Base-by-base conservation (phyloP, 2,113 vertebrate genomes). In the Penelope pileata region DNA sequence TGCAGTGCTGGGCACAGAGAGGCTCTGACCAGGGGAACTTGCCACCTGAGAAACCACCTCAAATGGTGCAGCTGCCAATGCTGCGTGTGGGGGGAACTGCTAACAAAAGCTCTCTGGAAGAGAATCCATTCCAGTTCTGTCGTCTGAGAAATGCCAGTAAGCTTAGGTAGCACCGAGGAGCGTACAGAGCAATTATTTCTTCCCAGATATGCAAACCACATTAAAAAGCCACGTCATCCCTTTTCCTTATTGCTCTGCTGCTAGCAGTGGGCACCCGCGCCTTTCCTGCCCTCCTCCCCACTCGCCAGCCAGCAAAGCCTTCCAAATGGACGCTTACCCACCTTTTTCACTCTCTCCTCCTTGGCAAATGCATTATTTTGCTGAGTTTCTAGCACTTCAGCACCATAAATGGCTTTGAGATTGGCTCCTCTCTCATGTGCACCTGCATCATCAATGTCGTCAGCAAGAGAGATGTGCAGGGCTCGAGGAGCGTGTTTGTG, bases 381-480 rank as follows among this genome's bases (percentile, higher is more conserved):
- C 87, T 82, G 84, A 64, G 79, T 94, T 93, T 88, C 86, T 53
- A 94, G 91, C 95, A 81, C 58, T 69, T 83, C 93, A 73, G 42
- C 72, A 82, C 95, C 96, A 94, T 94, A 97, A 97, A 97, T 70
- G 94, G 93, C 91, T 96, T 84, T 88, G 91, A 95, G 95, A 95
- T 51, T 66, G 92, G 82, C 95, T 86, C 70, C 94, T 96, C 83
- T 86, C 88, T 79, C 95, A 96, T 75, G 86, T 88, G 86, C 53
- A 96, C 94, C 96, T 86, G 92, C 96, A 94, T 96, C 96, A 92
- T 88, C 95, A n/a, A 48, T 97, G 96, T 96, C 83, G 89, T 96
- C 79, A 94, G 94, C 82, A 90, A 67, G 81, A 96, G 94, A 59
- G 91, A 96, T 95, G 96, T 90, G 90, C 85, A 88, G 11, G 6